A percentile compares a stretch with the other conserved stretches of the same genome.
Conservation (phyloP, 1,140 invertebrate species). For the Aphidius gifuensis region DNA sequence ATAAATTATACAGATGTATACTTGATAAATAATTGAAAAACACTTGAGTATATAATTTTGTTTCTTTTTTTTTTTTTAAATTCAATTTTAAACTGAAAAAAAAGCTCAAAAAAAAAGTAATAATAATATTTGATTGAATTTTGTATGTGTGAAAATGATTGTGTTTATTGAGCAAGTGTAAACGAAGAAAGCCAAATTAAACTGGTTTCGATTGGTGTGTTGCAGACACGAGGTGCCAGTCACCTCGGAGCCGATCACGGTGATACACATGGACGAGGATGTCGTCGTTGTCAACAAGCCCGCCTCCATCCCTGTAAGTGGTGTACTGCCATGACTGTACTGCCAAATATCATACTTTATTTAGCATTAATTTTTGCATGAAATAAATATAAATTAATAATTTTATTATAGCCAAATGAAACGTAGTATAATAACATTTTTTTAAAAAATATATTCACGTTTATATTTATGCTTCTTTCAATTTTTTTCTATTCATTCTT, state of each 20-base stretch:
- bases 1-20: too few species aligned
- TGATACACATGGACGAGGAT: slow-evolving; percentile 96
- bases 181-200: slow-evolving; percentile 54
- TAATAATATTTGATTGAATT: slow-evolving; percentile 5
- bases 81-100: not conserved
- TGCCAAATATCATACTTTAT: slow-evolving; percentile 57
- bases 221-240: slow-evolving; percentile 97
- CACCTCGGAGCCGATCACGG: slow-evolving; percentile 86
- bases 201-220: slow-evolving; percentile 59
- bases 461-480: too few species aligned
- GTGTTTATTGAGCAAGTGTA: slow-evolving; percentile 16
- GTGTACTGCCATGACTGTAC: slow-evolving; percentile 67
- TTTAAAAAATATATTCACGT: too few species aligned
- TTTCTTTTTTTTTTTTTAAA: not conserved
- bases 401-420: too few species aligned
- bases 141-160: not conserved
- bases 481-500: too few species aligned
- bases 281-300: slow-evolving; percentile 99
- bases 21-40: too few species aligned
- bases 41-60: too few species aligned
- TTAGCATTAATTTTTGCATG: slow-evolving; percentile 23
- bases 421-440: too few species aligned
- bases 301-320: slow-evolving; percentile 95
- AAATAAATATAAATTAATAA: too few species aligned
- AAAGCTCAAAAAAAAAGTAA: not conserved